These are phyloP conservation scores for Dreissena rostriformis DNA, from an alignment of 1,140 invertebrate genomes.

Conservation along the genomic window DNA sequence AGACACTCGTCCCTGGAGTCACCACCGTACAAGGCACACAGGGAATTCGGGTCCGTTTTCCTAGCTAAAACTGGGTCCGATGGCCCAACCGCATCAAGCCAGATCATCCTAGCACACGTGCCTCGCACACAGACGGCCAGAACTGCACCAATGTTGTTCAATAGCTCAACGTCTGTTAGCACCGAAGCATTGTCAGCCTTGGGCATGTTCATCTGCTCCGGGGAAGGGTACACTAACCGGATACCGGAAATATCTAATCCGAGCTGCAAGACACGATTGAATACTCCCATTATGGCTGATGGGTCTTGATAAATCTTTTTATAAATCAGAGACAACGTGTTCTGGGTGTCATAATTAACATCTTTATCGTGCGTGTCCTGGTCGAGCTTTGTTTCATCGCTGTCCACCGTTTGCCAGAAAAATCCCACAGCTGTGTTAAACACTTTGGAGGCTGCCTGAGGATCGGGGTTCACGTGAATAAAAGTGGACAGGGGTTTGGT, in stretches of 20 bases:
- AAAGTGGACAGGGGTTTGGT: constrained; percentile 77
- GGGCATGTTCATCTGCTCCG: constrained; percentile 61
- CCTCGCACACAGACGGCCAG: constrained; percentile 76
- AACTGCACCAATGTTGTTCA: constrained; percentile 74
- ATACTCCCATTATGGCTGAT: constrained; percentile 72
- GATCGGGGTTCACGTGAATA: constrained; percentile 75
- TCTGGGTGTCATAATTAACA: constrained; percentile 73
- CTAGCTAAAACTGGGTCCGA: constrained; percentile 74
- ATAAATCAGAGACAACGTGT: constrained; percentile 77
- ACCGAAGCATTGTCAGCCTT: constrained; percentile 44
- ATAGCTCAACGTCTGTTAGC: constrained; percentile 60
- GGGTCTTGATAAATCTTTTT: constrained; percentile 75
- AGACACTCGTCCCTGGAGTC: constrained; percentile 71
- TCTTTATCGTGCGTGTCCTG: constrained; percentile 60
- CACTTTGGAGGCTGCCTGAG: constrained; percentile 66
- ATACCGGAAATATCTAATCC: constrained; percentile 72
- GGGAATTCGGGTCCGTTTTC: constrained; percentile 77
- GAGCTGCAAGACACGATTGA: constrained; percentile 73
- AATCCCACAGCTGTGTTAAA: constrained; percentile 75
- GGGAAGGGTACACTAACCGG: constrained; percentile 69
- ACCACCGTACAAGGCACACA: constrained; percentile 77
- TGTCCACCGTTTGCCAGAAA: constrained; percentile 78
- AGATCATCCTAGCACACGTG: constrained; percentile 71
- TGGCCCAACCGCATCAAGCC: constrained; percentile 77
- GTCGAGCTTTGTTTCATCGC: constrained; percentile 65